These are phyloP conservation scores for Melanerpes aurifrons DNA, from an alignment of 2,113 vertebrate genomes.

Conservation along the genomic window DNA sequence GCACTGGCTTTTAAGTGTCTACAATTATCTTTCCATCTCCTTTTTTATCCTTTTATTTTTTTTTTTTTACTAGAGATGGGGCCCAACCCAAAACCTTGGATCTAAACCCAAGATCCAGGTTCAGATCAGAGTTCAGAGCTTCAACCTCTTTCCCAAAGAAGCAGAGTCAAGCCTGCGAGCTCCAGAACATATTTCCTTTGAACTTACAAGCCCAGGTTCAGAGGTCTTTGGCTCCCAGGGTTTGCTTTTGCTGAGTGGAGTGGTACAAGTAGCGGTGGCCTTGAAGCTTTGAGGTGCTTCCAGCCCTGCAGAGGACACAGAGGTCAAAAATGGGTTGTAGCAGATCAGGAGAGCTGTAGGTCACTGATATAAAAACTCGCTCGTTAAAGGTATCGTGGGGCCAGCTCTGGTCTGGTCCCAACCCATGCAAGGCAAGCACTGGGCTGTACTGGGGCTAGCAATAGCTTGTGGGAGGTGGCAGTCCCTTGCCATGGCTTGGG, in stretches of 20 bases:
- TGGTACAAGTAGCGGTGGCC: neutral
- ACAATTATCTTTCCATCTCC: conserved; percentile 69
- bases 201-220: neutral
- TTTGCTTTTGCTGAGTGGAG: fast-evolving
- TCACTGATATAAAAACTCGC: neutral
- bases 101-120: conserved; percentile 40
- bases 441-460: fast-evolving
- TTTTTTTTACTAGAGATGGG: conserved; percentile 46
- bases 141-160: neutral
- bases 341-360: neutral
- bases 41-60: neutral
- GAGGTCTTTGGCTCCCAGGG: neutral
- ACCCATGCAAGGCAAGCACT: fast-evolving
- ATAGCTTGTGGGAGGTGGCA: neutral
- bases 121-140: conserved; percentile 43
- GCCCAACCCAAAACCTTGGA: conserved; percentile 53
- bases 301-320: neutral
- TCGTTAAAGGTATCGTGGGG: neutral
- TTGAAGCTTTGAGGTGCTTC: neutral
- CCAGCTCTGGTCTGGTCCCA: neutral
- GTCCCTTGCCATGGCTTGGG: neutral
- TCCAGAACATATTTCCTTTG: neutral
- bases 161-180: fast-evolving
- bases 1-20: conserved; percentile 58
- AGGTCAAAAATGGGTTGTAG: neutral